Conservation (phyloP, 2,888 invertebrate genomes). For the Neoaliturus tenellus region DNA sequence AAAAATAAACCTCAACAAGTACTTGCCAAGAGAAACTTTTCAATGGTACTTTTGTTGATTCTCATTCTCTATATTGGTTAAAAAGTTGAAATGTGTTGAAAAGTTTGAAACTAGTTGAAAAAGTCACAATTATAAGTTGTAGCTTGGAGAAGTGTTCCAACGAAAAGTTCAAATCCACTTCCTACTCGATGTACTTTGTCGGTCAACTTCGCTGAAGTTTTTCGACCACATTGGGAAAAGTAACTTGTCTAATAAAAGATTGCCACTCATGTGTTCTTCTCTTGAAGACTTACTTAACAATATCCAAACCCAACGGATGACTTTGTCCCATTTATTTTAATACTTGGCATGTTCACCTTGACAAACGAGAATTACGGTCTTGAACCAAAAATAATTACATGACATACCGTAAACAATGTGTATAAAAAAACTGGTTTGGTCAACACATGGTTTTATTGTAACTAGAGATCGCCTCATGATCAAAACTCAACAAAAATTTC, state of each 20-base stretch:
- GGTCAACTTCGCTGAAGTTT: not conserved
- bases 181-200: not conserved
- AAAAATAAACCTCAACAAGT: not conserved
- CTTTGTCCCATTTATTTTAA: too few species aligned
- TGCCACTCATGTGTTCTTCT: too few species aligned
- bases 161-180: not conserved
- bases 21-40: not conserved
- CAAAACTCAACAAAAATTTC: too few species aligned
- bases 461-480: too few species aligned
- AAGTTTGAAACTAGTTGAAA: not conserved
- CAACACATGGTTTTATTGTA: too few species aligned
- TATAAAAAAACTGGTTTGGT: too few species aligned
- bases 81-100: slow-evolving; percentile 16
- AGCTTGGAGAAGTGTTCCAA: not conserved
- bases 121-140: slow-evolving; percentile 5
- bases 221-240: not conserved
- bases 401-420: too few species aligned
- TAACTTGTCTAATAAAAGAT: not conserved
- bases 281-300: too few species aligned
- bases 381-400: too few species aligned
- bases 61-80: not conserved
- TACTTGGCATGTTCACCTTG: too few species aligned
- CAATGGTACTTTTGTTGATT: not conserved
- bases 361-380: too few species aligned
- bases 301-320: too few species aligned